phyloP scores from a whole-genome alignment of 2,113 vertebrate genomes.

The Phocoena sinus region DNA sequence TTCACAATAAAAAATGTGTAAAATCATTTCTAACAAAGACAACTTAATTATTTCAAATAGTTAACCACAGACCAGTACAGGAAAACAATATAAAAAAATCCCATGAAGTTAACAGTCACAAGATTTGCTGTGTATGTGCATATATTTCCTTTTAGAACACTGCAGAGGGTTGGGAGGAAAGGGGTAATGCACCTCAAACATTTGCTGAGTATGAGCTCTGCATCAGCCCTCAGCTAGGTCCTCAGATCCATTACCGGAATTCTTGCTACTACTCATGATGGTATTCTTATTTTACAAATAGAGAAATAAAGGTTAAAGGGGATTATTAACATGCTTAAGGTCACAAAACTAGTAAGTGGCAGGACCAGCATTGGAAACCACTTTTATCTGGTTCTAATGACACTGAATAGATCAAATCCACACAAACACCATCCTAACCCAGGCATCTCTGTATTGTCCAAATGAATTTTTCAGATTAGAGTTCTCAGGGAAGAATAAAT shows the following conservation, averaged over 20 bases:
- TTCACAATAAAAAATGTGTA: neutral
- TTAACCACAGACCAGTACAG: neutral
- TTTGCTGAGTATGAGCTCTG: neutral
- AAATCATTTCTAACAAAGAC: neutral
- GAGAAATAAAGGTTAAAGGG: neutral
- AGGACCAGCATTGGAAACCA: neutral
- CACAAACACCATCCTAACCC: neutral
- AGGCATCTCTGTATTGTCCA: neutral
- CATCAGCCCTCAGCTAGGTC: neutral
- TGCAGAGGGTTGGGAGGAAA: neutral
- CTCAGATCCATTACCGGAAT: neutral
- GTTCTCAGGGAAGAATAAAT: neutral
- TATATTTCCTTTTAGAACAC: neutral
- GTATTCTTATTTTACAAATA: constrained; percentile 17
- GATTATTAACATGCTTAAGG: neutral
- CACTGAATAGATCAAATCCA: neutral
- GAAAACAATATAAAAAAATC: neutral
- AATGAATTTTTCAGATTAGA: neutral
- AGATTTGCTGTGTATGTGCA: neutral
- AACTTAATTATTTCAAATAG: constrained; percentile 16
- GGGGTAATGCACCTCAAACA: neutral
- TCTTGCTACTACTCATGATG: neutral
- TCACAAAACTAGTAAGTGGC: neutral
- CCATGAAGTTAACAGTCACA: neutral
- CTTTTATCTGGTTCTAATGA: neutral